These are phyloP conservation scores for Forbesichthys papilliferus DNA, from an alignment of 2,113 vertebrate species.

Conservation along the genomic window DNA sequence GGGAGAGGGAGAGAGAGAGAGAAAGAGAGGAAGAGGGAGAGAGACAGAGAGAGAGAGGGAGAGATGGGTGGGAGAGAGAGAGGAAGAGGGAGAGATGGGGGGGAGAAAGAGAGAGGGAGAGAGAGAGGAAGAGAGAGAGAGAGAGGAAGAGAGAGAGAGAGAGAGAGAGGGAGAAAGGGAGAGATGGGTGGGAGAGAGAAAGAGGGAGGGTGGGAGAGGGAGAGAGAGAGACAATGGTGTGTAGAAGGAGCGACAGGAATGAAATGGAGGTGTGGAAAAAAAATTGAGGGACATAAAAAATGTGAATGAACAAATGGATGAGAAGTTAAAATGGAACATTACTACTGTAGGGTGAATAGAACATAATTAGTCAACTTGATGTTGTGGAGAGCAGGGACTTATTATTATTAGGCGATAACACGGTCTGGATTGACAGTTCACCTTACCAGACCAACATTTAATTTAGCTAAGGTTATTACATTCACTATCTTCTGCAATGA, in stretches of 20 bases:
- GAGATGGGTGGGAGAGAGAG: not conserved
- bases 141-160: not conserved
- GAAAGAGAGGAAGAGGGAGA: constrained; percentile 15
- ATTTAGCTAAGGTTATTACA: no score
- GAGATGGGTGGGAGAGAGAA: no score
- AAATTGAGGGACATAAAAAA: no score
- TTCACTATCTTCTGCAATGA: no score
- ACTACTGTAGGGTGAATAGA: not conserved
- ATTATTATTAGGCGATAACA: no score
- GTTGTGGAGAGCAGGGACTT: no score
- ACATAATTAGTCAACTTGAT: not conserved
- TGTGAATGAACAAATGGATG: not conserved
- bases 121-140: not conserved
- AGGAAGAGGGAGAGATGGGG: not conserved
- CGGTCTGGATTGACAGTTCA: no score
- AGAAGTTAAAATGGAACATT: not conserved
- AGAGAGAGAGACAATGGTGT: not conserved
- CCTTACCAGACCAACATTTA: no score
- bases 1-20: constrained; percentile 15
- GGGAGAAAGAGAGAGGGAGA: no score
- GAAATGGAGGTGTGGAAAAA: constrained; percentile 8
- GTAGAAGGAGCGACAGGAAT: not conserved
- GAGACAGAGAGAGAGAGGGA: not conserved
- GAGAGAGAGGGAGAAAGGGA: not conserved
- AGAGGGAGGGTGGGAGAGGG: not conserved